A percentile compares a stretch with the other conserved stretches of the same genome.
Evolutionary conservation across 35 echinoderm and acorn worm species (phyloP).

Genomic region (Chiridota heheva): DNA sequence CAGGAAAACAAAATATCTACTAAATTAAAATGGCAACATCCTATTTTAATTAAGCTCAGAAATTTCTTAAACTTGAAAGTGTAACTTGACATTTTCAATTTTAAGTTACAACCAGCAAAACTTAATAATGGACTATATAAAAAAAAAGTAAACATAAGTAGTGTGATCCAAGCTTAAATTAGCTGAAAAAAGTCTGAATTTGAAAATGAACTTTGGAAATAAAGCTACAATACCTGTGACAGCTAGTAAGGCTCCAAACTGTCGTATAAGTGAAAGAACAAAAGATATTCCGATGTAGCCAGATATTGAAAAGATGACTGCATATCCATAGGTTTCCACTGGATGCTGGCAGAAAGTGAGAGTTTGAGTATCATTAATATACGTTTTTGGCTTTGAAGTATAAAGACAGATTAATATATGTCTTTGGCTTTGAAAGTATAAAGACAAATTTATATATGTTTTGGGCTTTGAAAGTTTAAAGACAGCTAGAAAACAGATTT

Average conservation of each 20-base stretch:
- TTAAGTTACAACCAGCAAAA: too few relatives aligned
- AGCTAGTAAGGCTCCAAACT: constrained; percentile 83
- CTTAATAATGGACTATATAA: too few relatives aligned
- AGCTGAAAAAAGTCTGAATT: too few relatives aligned
- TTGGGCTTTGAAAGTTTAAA: neutral
- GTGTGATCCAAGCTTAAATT: too few relatives aligned
- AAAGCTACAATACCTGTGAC: constrained; percentile 97
- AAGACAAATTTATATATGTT: neutral
- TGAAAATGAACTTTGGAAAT: too few relatives aligned
- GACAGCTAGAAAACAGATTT: neutral
- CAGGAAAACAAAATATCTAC: too few relatives aligned
- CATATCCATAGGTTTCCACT: constrained; percentile 83
- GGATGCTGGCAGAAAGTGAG: constrained; percentile 64
- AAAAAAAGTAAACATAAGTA: too few relatives aligned
- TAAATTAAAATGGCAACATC: too few relatives aligned
- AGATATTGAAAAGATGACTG: constrained; percentile 68
- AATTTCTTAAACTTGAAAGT: too few relatives aligned
- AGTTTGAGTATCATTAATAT: neutral
- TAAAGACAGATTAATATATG: neutral
- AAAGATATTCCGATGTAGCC: constrained; percentile 90
- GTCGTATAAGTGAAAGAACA: constrained; percentile 71
- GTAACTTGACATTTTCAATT: too few relatives aligned
- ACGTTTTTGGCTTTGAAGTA: neutral
- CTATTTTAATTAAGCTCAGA: too few relatives aligned
- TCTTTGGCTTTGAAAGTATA: neutral